Conservation (phyloP, 2,888 invertebrate species). For the Anarsia innoxiella region DNA sequence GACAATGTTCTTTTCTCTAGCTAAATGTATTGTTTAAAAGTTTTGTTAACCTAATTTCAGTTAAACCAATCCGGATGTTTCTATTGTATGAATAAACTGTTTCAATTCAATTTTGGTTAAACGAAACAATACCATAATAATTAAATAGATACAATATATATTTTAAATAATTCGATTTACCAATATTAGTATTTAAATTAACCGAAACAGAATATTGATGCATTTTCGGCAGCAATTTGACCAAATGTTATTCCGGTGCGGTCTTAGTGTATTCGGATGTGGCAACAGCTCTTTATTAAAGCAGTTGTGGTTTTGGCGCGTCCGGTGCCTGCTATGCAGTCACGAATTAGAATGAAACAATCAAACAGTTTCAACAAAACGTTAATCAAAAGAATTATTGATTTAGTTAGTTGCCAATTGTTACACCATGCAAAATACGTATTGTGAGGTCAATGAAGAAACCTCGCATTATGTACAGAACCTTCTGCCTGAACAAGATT, state of each 20-base stretch:
- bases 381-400: too few species aligned
- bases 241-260: too few species aligned
- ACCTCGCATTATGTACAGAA: constrained; percentile 17
- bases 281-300: neutral
- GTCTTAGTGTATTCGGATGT: neutral
- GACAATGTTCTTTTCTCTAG: neutral
- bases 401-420: too few species aligned
- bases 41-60: neutral
- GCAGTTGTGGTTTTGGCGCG: neutral
- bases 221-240: too few species aligned
- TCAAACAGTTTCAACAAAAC: neutral
- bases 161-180: neutral
- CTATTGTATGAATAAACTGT: neutral
- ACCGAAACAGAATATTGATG: too few species aligned
- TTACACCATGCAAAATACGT: neutral
- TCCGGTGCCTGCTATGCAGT: neutral
- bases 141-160: neutral
- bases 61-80: neutral
- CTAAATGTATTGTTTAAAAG: neutral
- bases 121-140: neutral
- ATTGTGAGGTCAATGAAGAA: neutral
- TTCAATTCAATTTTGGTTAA: neutral
- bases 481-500: constrained; percentile 23
- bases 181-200: too few species aligned
- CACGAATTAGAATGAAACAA: neutral